Percentiles rank a stretch among this genome's conserved stretches.
These are phyloP conservation scores for Rousettus madagascariensis DNA, from an alignment of 2,797 vertebrate genomes.

Conservation along the genomic window DNA sequence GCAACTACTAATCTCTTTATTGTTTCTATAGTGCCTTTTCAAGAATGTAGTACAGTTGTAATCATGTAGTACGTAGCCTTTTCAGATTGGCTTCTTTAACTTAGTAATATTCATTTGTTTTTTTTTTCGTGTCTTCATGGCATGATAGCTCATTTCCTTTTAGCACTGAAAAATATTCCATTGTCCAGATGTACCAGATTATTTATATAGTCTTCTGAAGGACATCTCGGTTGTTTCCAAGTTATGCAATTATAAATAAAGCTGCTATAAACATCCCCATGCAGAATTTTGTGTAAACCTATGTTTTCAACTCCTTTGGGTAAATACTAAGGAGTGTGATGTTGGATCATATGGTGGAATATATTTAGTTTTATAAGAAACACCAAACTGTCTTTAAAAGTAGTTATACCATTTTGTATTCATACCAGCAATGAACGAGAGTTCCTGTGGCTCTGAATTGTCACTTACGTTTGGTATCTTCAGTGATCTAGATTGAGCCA, in stretches of 20 bases:
- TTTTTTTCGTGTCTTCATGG: not conserved
- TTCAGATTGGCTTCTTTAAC: constrained; percentile 1
- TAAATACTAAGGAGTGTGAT: not conserved
- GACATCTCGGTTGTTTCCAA: not conserved
- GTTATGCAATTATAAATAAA: not conserved
- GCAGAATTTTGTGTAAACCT: not conserved
- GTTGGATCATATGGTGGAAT: not conserved
- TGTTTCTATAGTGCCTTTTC: not conserved
- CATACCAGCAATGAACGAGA: not conserved
- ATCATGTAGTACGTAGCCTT: not conserved
- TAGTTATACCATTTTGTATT: not conserved
- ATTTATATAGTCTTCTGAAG: not conserved
- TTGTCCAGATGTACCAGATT: not conserved
- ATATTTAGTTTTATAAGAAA: constrained; percentile 11
- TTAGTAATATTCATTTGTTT: not conserved
- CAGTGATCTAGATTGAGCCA: not conserved
- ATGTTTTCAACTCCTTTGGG: not conserved
- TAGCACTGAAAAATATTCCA: not conserved
- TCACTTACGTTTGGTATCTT: not conserved
- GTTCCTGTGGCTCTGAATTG: not conserved
- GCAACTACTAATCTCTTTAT: not conserved
- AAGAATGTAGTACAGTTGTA: not conserved
- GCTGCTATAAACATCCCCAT: not conserved
- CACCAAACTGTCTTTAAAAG: not conserved
- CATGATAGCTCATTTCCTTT: not conserved